Conservation (phyloP, 2,797 vertebrate species). For the Onychomys leucogaster region DNA sequence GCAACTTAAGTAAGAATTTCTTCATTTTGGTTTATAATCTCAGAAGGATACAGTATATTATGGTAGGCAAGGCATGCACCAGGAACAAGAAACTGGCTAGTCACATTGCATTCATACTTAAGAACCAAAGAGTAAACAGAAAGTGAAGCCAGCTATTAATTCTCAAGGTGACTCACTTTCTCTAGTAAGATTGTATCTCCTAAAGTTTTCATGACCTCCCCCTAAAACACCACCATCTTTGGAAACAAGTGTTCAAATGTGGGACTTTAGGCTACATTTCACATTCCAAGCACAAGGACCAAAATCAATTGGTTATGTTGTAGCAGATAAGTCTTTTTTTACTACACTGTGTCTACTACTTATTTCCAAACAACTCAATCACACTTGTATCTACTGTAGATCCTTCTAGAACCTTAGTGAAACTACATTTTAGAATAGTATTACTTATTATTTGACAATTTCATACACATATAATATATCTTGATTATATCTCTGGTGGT, state of each 20-base stretch:
- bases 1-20: too few species aligned
- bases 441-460: neutral
- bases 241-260: neutral
- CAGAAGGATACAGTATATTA: neutral
- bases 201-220: neutral
- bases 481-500: neutral
- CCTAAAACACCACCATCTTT: neutral
- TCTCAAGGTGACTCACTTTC: neutral
- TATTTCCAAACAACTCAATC: neutral
- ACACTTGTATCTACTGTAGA: neutral
- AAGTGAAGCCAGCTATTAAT: neutral
- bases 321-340: conserved; percentile 5
- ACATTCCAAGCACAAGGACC: neutral
- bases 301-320: neutral
- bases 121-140: neutral
- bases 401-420: neutral
- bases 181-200: neutral
- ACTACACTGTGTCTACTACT: neutral
- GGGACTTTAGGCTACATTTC: neutral
- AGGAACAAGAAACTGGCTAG: neutral
- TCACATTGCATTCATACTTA: neutral
- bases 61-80: neutral
- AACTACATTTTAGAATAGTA: neutral
- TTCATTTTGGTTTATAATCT: neutral
- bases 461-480: neutral